Base-by-base conservation (phyloP, 2,113 vertebrate species). In the Nematolebias whitei region DNA sequence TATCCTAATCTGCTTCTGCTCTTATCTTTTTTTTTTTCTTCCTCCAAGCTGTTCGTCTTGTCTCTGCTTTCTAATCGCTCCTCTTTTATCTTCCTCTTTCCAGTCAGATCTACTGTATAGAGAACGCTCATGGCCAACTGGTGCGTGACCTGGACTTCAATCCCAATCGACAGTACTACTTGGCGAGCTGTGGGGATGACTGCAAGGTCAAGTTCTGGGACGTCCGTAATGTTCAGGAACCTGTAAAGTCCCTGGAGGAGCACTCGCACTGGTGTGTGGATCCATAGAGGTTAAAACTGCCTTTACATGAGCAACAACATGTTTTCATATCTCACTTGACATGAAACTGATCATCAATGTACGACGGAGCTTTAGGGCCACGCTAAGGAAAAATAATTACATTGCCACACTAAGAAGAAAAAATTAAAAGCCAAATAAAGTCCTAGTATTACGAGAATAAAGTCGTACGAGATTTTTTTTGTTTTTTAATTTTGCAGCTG, bases 201-300 rank as follows among this genome's bases (percentile, higher is more conserved):
- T 99, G 97, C 93, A 98, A 95, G 91, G 98, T 98, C 90, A 98
- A 97, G 90, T 99, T 99, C 92, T 99, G 98, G 98, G 98, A 99
- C 52, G 95, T 95, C 0, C 95, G 98, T 57, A 95, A 94, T 16
- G 90, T 94, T 87, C 89, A 87, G 2, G 96, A 98, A 68, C 96
- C 98, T 0, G 92, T 99, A 88, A 96, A 94, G 90, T 94, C 92
- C 45, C 92, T 99, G 64, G 97, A 99, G 91, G 96, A 99, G 71
- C 98, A 99, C 90, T 99, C 97, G 1, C 98, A 99, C 91, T 99
- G 98, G 98, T 99, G 92, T 82, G 91, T 85, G 55, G 52, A 70
- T 39, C 15, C 38, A 54, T 18, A 35, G 11, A 11, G 41, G 56
- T 29, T 38, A 5, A n/a, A 4, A 43, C 12, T 13, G 65, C 49